These are phyloP conservation scores for Amazona vittata DNA, from an alignment of 2,113 vertebrate genomes.

Conservation along the genomic window DNA sequence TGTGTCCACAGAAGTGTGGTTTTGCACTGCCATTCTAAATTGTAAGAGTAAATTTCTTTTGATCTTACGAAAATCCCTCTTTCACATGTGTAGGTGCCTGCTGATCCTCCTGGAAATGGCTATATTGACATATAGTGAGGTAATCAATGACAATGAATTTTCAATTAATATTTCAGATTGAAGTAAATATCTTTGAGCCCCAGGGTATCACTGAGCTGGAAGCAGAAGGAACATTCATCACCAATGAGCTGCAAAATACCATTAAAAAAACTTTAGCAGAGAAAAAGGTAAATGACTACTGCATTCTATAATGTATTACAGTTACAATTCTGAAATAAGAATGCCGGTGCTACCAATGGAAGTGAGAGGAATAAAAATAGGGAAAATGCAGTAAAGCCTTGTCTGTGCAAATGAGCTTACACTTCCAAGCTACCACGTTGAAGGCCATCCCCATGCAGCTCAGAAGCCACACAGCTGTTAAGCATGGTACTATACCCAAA, in stretches of 20 bases:
- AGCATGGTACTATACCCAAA: neutral
- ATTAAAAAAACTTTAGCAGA: slow-evolving; percentile 78
- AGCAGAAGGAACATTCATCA: slow-evolving; percentile 82
- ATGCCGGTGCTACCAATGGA: neutral
- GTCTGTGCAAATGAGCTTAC: neutral
- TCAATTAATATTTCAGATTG: slow-evolving; percentile 78
- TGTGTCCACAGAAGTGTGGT: neutral
- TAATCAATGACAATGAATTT: neutral
- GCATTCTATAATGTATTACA: neutral
- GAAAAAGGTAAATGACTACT: slow-evolving; percentile 77
- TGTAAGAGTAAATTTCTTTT: neutral
- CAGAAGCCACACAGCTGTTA: neutral
- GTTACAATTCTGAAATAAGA: neutral
- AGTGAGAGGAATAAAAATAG: neutral
- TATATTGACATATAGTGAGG: neutral
- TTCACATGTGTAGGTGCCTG: neutral
- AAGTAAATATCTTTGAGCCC: slow-evolving; percentile 86
- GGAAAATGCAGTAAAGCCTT: neutral
- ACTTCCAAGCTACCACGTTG: neutral
- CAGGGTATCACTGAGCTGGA: slow-evolving; percentile 83
- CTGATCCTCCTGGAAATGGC: neutral
- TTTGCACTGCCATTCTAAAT: neutral
- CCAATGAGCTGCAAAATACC: slow-evolving; percentile 75
- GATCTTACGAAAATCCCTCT: neutral
- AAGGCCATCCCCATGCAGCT: neutral